A percentile compares a stretch with the other conserved stretches of the same genome.
These are phyloP conservation scores for Trichoplusia ni DNA, from an alignment of 1,140 invertebrate species.

Conservation along the genomic window DNA sequence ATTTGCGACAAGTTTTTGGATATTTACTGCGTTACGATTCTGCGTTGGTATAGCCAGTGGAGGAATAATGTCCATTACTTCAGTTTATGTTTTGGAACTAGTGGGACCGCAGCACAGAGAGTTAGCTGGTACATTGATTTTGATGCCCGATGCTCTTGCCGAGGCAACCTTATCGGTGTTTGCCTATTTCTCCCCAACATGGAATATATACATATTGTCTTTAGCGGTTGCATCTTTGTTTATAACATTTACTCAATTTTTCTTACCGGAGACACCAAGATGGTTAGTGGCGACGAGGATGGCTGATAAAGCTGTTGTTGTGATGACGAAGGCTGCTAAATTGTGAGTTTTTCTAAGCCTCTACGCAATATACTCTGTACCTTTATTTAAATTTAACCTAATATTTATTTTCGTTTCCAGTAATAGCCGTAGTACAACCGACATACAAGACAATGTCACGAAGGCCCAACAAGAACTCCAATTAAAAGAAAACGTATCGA, in stretches of 20 bases:
- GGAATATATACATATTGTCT: constrained; percentile 42
- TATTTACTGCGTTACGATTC: constrained; percentile 47
- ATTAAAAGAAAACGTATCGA: background rate
- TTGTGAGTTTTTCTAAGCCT: constrained; percentile 45
- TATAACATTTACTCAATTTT: constrained; percentile 38
- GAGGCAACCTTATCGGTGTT: constrained; percentile 42
- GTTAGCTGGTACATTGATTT: constrained; percentile 25
- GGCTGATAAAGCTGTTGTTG: constrained; percentile 39
- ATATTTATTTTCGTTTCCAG: background rate
- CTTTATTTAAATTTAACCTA: too few relatives aligned
- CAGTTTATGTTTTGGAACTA: constrained; percentile 46
- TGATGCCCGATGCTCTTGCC: constrained; percentile 43
- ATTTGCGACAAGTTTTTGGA: constrained; percentile 44
- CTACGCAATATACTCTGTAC: too few relatives aligned
- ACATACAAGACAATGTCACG: background rate
- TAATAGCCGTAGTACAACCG: background rate
- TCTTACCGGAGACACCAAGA: constrained; percentile 56
- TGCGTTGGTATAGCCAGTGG: constrained; percentile 46
- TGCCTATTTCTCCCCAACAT: constrained; percentile 47
- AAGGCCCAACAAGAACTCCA: background rate
- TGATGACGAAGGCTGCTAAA: constrained; percentile 50
- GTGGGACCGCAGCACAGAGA: constrained; percentile 47
- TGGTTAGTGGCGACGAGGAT: constrained; percentile 50
- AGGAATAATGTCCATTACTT: constrained; percentile 40
- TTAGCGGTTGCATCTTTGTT: constrained; percentile 35